phyloP scores from a whole-genome alignment of 2,113 vertebrate genomes.

The Takifugu flavidus region DNA sequence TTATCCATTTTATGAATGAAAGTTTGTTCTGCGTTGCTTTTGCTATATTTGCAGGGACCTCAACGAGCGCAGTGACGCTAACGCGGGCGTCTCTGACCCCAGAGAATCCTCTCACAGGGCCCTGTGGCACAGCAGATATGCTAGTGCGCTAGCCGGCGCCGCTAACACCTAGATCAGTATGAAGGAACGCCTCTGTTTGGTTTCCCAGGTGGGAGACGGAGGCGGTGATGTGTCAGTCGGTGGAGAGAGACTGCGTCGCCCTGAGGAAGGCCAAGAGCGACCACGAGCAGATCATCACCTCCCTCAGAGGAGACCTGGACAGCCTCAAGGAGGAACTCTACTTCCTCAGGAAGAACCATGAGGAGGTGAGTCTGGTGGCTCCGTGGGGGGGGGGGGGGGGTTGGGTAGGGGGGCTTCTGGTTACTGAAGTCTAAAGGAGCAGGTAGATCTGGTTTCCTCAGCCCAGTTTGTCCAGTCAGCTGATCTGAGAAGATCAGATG shows the following conservation, averaged over 20 bases:
- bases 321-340: constrained; percentile 87
- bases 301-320: constrained; percentile 85
- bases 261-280: constrained; percentile 83
- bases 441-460: constrained; percentile 51
- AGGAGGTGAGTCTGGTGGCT: constrained; percentile 75
- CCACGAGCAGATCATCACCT: constrained; percentile 82
- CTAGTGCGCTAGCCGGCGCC: neutral
- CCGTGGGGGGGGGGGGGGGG: neutral
- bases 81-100: no score
- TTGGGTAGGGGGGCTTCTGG: constrained; percentile 34
- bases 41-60: no score
- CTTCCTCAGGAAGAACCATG: constrained; percentile 87
- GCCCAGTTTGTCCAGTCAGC: constrained; percentile 37
- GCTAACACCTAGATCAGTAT: neutral
- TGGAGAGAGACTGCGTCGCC: constrained; percentile 85
- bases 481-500: constrained; percentile 14
- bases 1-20: no score
- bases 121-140: no score
- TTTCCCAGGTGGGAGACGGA: constrained; percentile 82
- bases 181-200: neutral
- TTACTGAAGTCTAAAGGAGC: constrained; percentile 56
- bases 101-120: no score
- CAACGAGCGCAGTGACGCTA: no score
- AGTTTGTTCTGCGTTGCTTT: no score
- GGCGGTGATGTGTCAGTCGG: constrained; percentile 81